phyloP scores from a whole-genome alignment of 2,113 vertebrate species.

The Pleuronectes platessa region DNA sequence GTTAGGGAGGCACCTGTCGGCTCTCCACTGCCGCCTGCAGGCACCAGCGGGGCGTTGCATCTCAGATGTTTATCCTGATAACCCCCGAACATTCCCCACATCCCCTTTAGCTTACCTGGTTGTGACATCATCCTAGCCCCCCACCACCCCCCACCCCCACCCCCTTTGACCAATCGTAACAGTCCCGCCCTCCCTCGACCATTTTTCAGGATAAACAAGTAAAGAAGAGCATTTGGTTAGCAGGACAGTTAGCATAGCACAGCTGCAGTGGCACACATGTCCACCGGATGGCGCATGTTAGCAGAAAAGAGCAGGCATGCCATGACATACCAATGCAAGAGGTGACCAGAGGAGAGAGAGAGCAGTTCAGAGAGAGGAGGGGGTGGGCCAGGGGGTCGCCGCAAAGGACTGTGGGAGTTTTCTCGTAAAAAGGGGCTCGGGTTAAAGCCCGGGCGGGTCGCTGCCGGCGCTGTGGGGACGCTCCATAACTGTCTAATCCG shows the following conservation, averaged over 20 bases:
- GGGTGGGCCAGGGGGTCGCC: conserved; percentile 33
- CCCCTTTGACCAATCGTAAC: neutral
- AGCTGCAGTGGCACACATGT: conserved; percentile 66
- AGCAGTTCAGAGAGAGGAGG: conserved; percentile 35
- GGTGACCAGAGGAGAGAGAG: conserved; percentile 50
- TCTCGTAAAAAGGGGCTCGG: conserved; percentile 33
- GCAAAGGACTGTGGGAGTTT: conserved; percentile 57
- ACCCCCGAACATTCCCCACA: conserved; percentile 6
- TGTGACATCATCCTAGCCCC: neutral
- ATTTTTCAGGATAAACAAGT: conserved; percentile 82
- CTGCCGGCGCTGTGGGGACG: neutral
- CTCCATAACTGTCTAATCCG: conserved; percentile 14
- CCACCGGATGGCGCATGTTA: conserved; percentile 70
- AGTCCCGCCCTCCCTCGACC: neutral
- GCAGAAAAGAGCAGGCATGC: conserved; percentile 68
- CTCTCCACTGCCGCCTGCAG: conserved; percentile 41
- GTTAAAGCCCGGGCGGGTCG: neutral
- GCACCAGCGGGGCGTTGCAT: conserved; percentile 73
- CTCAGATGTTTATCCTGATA: conserved; percentile 85
- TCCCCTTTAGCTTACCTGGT: conserved; percentile 66
- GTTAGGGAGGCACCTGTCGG: conserved; percentile 63
- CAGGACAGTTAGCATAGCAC: conserved; percentile 53
- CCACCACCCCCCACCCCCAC: neutral
- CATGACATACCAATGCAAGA: conserved; percentile 69
- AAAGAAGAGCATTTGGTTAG: conserved; percentile 41